Percentiles rank a stretch among this genome's conserved stretches.
Evolutionary conservation across 92 coral and sea anemone genomes (phyloP).

Genomic region (Epizoanthus stellaris): DNA sequence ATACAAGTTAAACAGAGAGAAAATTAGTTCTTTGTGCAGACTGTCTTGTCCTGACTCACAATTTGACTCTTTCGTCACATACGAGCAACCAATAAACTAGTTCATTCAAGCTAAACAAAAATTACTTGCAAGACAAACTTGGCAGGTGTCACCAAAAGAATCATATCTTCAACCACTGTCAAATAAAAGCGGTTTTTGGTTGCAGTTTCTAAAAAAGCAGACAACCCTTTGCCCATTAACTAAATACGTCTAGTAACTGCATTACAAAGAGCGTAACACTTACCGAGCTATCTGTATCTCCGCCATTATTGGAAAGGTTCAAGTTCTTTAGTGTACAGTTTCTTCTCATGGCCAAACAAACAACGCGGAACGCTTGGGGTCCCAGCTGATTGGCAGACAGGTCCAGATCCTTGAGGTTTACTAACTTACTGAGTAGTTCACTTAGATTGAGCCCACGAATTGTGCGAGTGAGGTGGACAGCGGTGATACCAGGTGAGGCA

Average conservation of each 20-base stretch:
- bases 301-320: conserved; percentile 70
- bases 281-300: conserved; percentile 79
- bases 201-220: no score
- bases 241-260: neutral
- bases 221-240: no score
- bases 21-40: no score
- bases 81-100: no score
- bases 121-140: no score
- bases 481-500: conserved; percentile 51
- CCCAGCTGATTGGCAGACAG: conserved; percentile 69
- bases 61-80: no score
- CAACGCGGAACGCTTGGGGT: conserved; percentile 74
- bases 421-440: conserved; percentile 43
- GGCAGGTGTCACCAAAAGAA: no score
- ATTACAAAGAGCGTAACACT: conserved; percentile 10
- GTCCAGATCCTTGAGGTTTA: conserved; percentile 58
- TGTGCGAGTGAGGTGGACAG: conserved; percentile 54
- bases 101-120: no score
- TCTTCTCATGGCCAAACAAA: conserved; percentile 61
- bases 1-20: no score
- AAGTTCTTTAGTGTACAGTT: conserved; percentile 52
- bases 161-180: no score
- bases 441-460: conserved; percentile 43
- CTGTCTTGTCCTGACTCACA: no score
- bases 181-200: no score